Base-by-base conservation (phyloP, 2,797 vertebrate species). In the Crypturellus tataupa region DNA sequence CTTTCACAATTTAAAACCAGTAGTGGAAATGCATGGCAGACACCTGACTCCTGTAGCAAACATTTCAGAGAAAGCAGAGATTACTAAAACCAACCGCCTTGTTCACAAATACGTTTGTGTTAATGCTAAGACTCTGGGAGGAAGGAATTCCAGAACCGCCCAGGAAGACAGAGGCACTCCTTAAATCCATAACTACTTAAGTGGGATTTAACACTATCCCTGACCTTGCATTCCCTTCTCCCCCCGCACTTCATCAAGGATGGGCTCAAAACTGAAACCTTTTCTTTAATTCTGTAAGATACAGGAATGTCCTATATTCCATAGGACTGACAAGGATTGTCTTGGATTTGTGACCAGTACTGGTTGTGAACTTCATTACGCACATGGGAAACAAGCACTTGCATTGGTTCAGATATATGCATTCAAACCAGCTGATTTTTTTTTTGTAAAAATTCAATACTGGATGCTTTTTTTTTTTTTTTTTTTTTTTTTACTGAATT, bases 111-210 rank as follows among this genome's bases (percentile, higher is more conserved):
- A 12, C 8, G 29, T 12, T 15, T 64, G 4, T 27, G 10, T 11
- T 3, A 17, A 12, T 10, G 16, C 35, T 44, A 44, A 79, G 12
- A 17, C 19, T 46, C n/a, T 0, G 0, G 6, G 12, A 85, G 33
- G 33, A 78, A 47, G 21, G 9, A 67, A 63, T 60, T 73, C 25
- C 71, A 78, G 58, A 85, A 40, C 2, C 25, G 44, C 7, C 5
- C 8, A 3, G 2, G 24, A 15, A 55, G 42, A 49, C 16, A 35
- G 15, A 69, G 18, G 33, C 8, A 7, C 4, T 78, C 65, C 14
- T 46, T 80, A 2, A 56, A n/a, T 9, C 55, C 4, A 8, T 29
- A 80, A 75, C 20, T 35, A 29, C 44, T 71, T 9, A 65, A 39
- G 21, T 9, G 70, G 39, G n/a, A n/a, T 17, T 77, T 67, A 59